Evolutionary conservation across 2,888 invertebrate genomes (phyloP), one percentile per base, ranked within the genome.

Genomic region (Zelleria hepariella): DNA sequence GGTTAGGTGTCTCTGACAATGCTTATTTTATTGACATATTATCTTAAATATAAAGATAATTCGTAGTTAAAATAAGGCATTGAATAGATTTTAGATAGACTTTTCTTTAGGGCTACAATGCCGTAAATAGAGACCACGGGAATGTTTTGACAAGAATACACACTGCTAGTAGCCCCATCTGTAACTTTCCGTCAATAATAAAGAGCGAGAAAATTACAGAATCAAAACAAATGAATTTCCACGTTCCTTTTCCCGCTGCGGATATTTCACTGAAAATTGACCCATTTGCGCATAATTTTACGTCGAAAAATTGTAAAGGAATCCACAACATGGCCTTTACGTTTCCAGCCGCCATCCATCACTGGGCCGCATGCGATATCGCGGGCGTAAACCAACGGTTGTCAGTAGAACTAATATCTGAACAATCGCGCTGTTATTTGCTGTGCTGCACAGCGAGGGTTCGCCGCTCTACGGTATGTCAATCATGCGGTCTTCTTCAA

Each of bases 351-450:
- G 71, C 73, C 74, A 79, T 80, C 75, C 74, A 80, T 82, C 80
- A 82, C 73, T 75, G 67, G 52, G 66, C 66, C 67, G 67, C 73
- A 73, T 73, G 75, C 74, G 73, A 78, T 82, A 82, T 78, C 77
- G 70, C 74, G 74, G 75, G 77, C 66, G 68, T 70, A 63, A 42
- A 68, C 75, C 68, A 73, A 73, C 78, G 79, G 77, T 77, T 80
- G 76, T 78, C 74, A 75, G 74, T 72, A 67, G 70, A 75, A 75
- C 77, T 77, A 82, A 82, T 82, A 80, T 77, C 77, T 72, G 78
- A 74, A 79, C 80, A 79, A 79, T 75, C 74, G 72, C 67, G 65
- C 62, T 15, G 32, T 42, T 42, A 42, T 42, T 42, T 60, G 68
- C 58, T 73, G 68, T 78, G 8, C 77, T 77, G 74, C 69, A 66